phyloP scores from a whole-genome alignment of 2,113 vertebrate species.

The Dolichotis patagonum region DNA sequence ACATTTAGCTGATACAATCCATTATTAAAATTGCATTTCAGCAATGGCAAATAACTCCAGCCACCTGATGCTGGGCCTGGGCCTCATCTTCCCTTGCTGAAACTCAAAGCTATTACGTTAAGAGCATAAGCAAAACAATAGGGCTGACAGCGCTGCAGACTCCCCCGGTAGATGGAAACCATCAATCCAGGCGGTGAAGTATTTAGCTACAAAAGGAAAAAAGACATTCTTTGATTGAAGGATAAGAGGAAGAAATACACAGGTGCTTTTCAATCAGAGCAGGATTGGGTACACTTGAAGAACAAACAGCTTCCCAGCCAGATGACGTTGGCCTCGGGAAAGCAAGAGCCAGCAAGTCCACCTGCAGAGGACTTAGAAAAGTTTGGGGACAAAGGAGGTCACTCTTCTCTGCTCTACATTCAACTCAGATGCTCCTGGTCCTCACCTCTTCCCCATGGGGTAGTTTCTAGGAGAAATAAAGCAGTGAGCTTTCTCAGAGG shows the following conservation, averaged over 20 bases:
- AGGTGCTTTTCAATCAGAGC: slow-evolving; percentile 79
- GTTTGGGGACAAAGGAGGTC: slow-evolving; percentile 15
- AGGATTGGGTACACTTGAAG: slow-evolving; percentile 45
- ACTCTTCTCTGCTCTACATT: neutral
- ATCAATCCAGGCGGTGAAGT: slow-evolving; percentile 81
- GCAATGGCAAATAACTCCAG: slow-evolving; percentile 56
- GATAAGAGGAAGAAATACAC: slow-evolving; percentile 73
- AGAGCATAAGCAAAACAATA: slow-evolving; percentile 72
- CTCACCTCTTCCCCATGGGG: neutral
- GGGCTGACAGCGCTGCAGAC: slow-evolving; percentile 48
- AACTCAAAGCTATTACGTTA: slow-evolving; percentile 80
- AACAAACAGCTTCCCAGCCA: slow-evolving; percentile 78
- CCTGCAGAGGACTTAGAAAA: neutral
- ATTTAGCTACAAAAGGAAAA: slow-evolving; percentile 82
- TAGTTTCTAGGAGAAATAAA: neutral
- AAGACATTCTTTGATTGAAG: slow-evolving; percentile 79
- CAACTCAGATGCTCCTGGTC: rapidly evolving
- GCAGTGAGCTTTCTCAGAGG: neutral
- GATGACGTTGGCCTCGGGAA: slow-evolving; percentile 75
- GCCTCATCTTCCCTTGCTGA: slow-evolving; percentile 55
- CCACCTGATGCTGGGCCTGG: slow-evolving; percentile 63
- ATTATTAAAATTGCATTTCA: slow-evolving; percentile 79
- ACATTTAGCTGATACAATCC: slow-evolving; percentile 38
- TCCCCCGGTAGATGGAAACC: slow-evolving; percentile 76
- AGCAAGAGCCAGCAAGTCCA: slow-evolving; percentile 1